Evolutionary conservation across 2,113 vertebrate species (phyloP).

Genomic region (Cheirogaleus medius): DNA sequence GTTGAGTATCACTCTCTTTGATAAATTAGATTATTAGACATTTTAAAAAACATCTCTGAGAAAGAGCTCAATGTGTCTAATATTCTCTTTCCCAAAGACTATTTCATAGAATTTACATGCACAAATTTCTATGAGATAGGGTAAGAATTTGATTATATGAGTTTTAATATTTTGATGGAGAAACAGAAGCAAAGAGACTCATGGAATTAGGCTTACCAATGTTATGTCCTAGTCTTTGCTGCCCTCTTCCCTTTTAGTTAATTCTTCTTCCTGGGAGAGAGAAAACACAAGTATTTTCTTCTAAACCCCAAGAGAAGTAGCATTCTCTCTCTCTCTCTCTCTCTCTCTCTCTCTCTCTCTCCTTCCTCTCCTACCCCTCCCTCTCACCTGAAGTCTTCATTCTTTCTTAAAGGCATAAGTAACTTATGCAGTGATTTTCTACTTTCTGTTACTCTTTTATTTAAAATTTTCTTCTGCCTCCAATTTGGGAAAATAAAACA

Average conservation of each 20-base stretch:
- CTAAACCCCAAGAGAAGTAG: neutral
- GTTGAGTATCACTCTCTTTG: neutral
- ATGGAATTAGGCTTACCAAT: neutral
- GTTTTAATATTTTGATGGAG: neutral
- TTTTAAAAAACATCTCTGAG: neutral
- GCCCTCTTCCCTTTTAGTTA: neutral
- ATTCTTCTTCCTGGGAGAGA: no score
- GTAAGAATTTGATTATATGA: neutral
- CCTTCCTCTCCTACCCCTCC: neutral
- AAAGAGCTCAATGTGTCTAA: neutral
- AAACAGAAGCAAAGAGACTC: neutral
- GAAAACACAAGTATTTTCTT: neutral
- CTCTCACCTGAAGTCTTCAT: neutral
- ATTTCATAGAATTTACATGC: neutral
- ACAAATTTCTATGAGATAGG: neutral
- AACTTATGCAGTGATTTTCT: neutral
- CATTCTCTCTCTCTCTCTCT: neutral
- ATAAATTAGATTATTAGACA: neutral
- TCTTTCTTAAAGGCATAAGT: neutral
- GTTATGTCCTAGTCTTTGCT: neutral
- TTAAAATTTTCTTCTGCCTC: slow-evolving; percentile 24
- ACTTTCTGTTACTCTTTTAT: neutral
- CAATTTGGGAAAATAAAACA: neutral
- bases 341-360: no score
- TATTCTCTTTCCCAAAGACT: neutral